Evolutionary conservation across 2,888 invertebrate genomes (phyloP).

Genomic region (Conchocele bisecta): DNA sequence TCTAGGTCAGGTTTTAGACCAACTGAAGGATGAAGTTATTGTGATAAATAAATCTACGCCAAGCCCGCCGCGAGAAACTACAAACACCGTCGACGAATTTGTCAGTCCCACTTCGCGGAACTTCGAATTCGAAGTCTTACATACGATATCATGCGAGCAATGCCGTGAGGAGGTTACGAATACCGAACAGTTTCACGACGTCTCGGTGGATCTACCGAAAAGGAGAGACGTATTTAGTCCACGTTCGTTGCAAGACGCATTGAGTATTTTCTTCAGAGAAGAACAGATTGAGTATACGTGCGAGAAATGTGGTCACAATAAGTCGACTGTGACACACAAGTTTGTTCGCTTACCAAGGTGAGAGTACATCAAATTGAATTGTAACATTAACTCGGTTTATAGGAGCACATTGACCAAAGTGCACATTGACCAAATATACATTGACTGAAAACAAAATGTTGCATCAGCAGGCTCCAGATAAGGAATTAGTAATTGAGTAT

Average conservation of each 20-base stretch:
- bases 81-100: conserved; percentile 22
- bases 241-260: conserved; percentile 74
- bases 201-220: conserved; percentile 77
- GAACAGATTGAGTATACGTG: conserved; percentile 78
- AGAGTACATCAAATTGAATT: too few relatives aligned
- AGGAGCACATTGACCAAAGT: too few relatives aligned
- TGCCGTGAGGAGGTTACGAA: conserved; percentile 74
- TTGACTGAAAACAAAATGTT: too few relatives aligned
- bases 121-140: conserved; percentile 80
- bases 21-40: conserved; percentile 79
- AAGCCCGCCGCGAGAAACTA: conserved; percentile 56
- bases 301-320: conserved; percentile 74
- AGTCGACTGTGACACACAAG: conserved; percentile 72
- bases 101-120: conserved; percentile 77
- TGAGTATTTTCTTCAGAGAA: conserved; percentile 73
- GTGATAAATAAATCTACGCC: conserved; percentile 68
- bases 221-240: conserved; percentile 62
- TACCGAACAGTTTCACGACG: conserved; percentile 76
- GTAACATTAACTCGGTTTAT: too few relatives aligned
- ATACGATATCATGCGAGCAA: conserved; percentile 75
- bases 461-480: too few relatives aligned
- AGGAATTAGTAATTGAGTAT: too few relatives aligned
- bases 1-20: conserved; percentile 79
- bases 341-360: conserved; percentile 78
- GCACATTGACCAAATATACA: too few relatives aligned